These are phyloP conservation scores for Anguilla anguilla DNA, from an alignment of 2,797 vertebrate genomes.

Conservation along the genomic window DNA sequence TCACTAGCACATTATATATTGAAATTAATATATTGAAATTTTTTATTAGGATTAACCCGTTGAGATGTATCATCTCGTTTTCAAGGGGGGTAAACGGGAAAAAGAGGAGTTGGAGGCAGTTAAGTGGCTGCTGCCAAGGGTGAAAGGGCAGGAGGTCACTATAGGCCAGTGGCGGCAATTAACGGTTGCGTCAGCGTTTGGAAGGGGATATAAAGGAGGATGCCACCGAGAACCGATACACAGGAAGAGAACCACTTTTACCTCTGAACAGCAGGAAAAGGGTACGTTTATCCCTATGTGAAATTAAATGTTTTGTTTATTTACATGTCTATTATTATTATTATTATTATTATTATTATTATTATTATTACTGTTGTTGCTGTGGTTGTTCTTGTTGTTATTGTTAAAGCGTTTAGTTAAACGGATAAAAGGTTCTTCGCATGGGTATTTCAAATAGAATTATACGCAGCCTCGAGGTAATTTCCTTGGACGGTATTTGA, in stretches of 20 bases:
- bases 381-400: neutral
- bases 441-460: neutral
- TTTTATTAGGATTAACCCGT: too few species aligned
- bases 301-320: neutral
- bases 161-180: slow-evolving; percentile 58
- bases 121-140: neutral
- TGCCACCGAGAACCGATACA: neutral
- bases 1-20: neutral
- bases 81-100: neutral
- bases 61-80: too few species aligned
- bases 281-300: slow-evolving; percentile 56
- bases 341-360: neutral
- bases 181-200: slow-evolving; percentile 54
- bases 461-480: neutral
- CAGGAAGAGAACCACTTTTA: slow-evolving; percentile 34
- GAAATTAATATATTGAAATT: too few species aligned
- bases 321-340: neutral
- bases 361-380: neutral
- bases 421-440: neutral
- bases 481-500: slow-evolving; percentile 20
- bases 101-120: neutral
- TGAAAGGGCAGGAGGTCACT: slow-evolving; percentile 53
- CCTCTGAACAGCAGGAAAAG: slow-evolving; percentile 51
- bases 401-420: neutral
- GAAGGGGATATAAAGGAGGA: slow-evolving; percentile 65